Percentiles rank a stretch among this genome's conserved stretches.
phyloP scores from a whole-genome alignment of 2,888 invertebrate species.

The Microdon myrmicae region DNA sequence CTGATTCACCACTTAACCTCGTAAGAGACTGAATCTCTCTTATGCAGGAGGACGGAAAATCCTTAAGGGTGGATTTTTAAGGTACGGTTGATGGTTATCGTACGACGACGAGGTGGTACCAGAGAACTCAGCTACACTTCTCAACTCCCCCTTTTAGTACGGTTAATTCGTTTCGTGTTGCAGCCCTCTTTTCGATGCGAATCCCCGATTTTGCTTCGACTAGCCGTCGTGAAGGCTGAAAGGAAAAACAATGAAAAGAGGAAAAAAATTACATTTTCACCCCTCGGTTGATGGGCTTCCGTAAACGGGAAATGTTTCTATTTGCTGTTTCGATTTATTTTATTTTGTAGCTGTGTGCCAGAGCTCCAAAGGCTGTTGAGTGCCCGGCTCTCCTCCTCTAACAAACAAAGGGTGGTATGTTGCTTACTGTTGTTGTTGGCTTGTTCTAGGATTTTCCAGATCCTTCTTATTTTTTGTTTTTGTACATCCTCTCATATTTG shows the following conservation, averaged over 20 bases:
- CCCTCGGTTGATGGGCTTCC: slow-evolving; percentile 27
- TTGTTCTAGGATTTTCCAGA: slow-evolving; percentile 3
- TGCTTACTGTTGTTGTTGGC: slow-evolving; percentile 2
- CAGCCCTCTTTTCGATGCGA: slow-evolving; percentile 31
- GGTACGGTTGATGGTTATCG: not conserved
- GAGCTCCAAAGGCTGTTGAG: slow-evolving; percentile 16
- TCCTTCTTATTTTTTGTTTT: slow-evolving; percentile 17
- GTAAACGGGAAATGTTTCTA: slow-evolving; percentile 49
- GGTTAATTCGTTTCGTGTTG: slow-evolving; percentile 45
- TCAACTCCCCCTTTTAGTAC: slow-evolving; percentile 29
- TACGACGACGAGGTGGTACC: slow-evolving; percentile 40
- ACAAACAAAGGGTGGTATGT: slow-evolving; percentile 11
- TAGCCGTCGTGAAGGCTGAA: slow-evolving; percentile 32
- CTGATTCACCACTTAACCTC: slow-evolving; percentile 31
- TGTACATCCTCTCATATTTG: slow-evolving; percentile 37
- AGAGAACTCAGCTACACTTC: slow-evolving; percentile 7
- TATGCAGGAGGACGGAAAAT: slow-evolving; percentile 18
- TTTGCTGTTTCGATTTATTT: slow-evolving; percentile 50
- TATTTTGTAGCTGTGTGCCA: slow-evolving; percentile 18
- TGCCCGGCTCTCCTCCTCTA: slow-evolving; percentile 24
- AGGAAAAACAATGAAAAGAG: slow-evolving; percentile 29
- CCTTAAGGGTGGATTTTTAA: too few relatives aligned
- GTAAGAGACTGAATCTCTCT: slow-evolving; percentile 21
- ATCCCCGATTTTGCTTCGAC: slow-evolving; percentile 22
- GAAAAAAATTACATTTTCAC: slow-evolving; percentile 33